phyloP scores from a whole-genome alignment of 37 sponge, comb jelly and placozoan species.

The Diacarnus erythraeanus region DNA sequence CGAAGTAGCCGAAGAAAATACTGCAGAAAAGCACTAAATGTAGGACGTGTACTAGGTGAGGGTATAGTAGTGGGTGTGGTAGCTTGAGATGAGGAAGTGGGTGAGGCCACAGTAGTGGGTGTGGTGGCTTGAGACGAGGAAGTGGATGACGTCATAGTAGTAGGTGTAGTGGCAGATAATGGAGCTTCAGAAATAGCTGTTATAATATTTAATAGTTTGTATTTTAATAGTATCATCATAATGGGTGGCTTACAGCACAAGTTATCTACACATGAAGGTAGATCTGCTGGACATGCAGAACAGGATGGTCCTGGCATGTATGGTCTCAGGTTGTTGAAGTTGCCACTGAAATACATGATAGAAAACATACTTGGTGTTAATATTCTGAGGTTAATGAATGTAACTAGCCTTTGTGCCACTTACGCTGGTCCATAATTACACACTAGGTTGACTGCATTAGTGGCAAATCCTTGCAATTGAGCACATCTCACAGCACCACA shows the following conservation, averaged over 20 bases:
- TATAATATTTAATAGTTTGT: too few species aligned
- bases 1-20: too few species aligned
- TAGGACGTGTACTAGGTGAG: too few species aligned
- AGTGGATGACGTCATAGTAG: neutral
- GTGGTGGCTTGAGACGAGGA: too few species aligned
- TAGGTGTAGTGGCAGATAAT: neutral
- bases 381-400: too few species aligned
- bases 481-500: neutral
- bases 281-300: constrained; percentile 3
- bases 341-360: constrained; percentile 13
- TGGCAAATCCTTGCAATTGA: neutral
- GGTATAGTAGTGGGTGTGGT: too few species aligned
- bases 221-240: too few species aligned
- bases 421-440: constrained; percentile 9
- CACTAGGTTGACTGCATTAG: neutral
- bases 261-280: neutral
- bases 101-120: too few species aligned
- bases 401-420: neutral
- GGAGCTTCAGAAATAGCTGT: too few species aligned
- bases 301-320: constrained; percentile 5
- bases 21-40: too few species aligned
- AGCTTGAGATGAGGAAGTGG: too few species aligned
- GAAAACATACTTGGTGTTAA: too few species aligned
- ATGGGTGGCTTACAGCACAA: constrained; percentile 17
- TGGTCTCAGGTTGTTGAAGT: neutral